These are phyloP conservation scores for Charina bottae DNA, from an alignment of 2,113 vertebrate genomes.

Conservation along the genomic window DNA sequence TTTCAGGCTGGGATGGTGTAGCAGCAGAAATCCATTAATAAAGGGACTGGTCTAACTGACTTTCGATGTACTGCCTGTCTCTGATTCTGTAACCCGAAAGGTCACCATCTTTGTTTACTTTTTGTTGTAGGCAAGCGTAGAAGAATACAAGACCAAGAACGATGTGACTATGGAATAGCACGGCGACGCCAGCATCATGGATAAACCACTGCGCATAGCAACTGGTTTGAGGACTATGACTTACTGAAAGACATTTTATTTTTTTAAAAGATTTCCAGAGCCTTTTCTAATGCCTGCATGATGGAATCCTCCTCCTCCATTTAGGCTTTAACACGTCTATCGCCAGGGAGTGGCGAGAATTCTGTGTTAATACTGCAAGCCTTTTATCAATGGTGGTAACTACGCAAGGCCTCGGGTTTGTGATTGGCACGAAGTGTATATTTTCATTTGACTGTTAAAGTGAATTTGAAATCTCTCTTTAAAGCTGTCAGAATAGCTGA, in stretches of 20 bases:
- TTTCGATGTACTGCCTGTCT: not conserved
- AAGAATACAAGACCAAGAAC: conserved; percentile 75
- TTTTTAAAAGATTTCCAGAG: not conserved
- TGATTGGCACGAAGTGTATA: not conserved
- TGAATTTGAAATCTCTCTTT: not conserved
- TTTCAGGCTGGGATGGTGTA: not conserved
- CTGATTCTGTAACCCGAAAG: not conserved
- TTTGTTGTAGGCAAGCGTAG: conserved; percentile 75
- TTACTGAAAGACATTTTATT: not conserved
- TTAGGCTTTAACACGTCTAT: not conserved
- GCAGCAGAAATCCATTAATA: not conserved
- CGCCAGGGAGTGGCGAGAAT: not conserved
- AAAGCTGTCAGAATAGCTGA: not conserved
- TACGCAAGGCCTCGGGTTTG: not conserved
- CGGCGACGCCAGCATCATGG: not conserved
- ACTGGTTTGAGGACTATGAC: not conserved
- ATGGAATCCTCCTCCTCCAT: not conserved
- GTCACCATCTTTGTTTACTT: conserved; percentile 6
- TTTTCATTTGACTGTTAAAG: not conserved
- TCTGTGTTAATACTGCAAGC: not conserved
- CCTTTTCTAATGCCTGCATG: conserved; percentile 37
- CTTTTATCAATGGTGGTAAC: not conserved
- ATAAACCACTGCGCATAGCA: not conserved
- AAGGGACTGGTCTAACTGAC: not conserved
- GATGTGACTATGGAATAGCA: conserved; percentile 79